phyloP scores from a whole-genome alignment of 92 coral and sea anemone genomes.

The Pocillopora grandis region DNA sequence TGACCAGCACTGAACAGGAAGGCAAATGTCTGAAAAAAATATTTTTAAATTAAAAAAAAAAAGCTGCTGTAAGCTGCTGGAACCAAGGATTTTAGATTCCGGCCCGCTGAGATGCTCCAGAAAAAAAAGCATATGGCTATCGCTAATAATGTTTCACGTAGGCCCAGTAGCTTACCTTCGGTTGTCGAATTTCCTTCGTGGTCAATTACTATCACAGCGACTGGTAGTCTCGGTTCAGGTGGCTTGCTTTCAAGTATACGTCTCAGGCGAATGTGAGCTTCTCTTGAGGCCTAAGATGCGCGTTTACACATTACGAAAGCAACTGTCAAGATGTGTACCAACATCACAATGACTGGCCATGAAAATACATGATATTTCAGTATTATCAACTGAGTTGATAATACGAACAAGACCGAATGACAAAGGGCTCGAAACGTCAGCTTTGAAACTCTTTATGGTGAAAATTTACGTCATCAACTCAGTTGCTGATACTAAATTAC shows the following conservation, averaged over 20 bases:
- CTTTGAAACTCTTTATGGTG: no score
- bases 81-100: not conserved
- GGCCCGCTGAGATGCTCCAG: not conserved
- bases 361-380: no score
- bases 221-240: conserved; percentile 64
- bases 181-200: conserved; percentile 10
- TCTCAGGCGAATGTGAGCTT: conserved; percentile 57
- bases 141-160: not conserved
- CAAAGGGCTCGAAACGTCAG: no score
- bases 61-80: not conserved
- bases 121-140: not conserved
- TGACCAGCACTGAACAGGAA: no score
- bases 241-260: conserved; percentile 71
- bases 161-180: conserved; percentile 33
- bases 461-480: no score
- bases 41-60: no score
- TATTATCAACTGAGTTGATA: no score
- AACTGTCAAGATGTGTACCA: not conserved
- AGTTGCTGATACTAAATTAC: no score
- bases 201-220: conserved; percentile 50
- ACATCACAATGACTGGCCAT: not conserved
- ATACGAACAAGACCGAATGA: no score
- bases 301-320: not conserved
- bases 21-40: no score
- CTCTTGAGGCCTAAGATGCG: conserved; percentile 28